These are phyloP conservation scores for Chloroclysta siterata DNA, from an alignment of 2,888 invertebrate species.

Conservation along the genomic window DNA sequence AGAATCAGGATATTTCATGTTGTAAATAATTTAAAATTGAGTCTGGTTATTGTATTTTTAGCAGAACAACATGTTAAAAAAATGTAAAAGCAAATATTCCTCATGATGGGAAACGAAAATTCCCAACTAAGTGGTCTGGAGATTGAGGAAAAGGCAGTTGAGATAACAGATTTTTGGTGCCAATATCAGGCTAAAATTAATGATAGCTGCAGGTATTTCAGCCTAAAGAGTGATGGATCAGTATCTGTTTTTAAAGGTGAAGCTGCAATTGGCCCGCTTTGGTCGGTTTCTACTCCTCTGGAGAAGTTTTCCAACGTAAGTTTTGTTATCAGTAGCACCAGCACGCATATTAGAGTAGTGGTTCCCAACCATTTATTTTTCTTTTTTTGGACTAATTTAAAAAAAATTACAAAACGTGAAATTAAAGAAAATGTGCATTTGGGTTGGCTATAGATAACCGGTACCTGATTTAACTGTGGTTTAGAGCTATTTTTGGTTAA, in stretches of 20 bases:
- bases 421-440: too few relatives aligned
- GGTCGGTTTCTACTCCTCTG: slow-evolving; percentile 88
- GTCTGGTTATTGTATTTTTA: too few relatives aligned
- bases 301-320: slow-evolving; percentile 91
- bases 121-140: slow-evolving; percentile 89
- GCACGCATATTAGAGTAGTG: too few relatives aligned
- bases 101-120: slow-evolving; percentile 91
- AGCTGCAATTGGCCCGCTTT: slow-evolving; percentile 87
- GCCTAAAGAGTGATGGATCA: slow-evolving; percentile 82
- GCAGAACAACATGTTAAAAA: neutral
- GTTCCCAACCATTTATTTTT: too few relatives aligned
- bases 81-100: slow-evolving; percentile 26
- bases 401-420: too few relatives aligned
- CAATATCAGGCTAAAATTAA: slow-evolving; percentile 87
- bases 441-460: too few relatives aligned
- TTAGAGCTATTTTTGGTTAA: too few relatives aligned
- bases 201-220: slow-evolving; percentile 82
- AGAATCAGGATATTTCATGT: too few relatives aligned
- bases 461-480: too few relatives aligned
- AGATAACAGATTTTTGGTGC: slow-evolving; percentile 92
- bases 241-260: slow-evolving; percentile 92
- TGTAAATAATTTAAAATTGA: neutral
- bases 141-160: slow-evolving; percentile 90
- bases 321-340: neutral
- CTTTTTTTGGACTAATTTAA: too few relatives aligned